Percentiles rank a stretch among this genome's conserved stretches.
Conservation (phyloP, 2,113 vertebrate genomes). For the Sylvietta virens region DNA sequence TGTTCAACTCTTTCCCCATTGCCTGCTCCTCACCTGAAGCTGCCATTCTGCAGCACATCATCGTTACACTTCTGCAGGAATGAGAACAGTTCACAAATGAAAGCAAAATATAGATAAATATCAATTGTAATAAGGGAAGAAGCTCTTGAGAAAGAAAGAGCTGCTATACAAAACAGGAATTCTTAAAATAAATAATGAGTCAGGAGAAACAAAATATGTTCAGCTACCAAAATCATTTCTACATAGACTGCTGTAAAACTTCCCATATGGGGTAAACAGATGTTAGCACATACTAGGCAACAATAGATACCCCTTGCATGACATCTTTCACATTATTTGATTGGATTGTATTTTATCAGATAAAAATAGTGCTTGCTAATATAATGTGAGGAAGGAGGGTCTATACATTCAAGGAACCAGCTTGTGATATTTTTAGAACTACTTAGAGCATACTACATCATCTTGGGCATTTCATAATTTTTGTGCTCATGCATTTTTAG, state of each 20-base stretch:
- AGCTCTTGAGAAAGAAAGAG: not conserved
- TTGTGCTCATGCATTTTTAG: not conserved
- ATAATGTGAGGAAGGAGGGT: not conserved
- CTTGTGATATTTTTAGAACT: not conserved
- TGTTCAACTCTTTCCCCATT: not conserved
- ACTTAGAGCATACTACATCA: not conserved
- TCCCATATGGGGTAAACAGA: constrained; percentile 35
- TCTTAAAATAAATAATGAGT: constrained; percentile 30
- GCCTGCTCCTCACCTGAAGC: not conserved
- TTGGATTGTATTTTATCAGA: not conserved
- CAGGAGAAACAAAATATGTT: constrained; percentile 41
- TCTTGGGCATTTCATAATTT: not conserved
- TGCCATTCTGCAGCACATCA: not conserved
- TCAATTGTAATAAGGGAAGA: not conserved
- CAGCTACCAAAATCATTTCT: not conserved
- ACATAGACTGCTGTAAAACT: not conserved
- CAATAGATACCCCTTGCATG: not conserved
- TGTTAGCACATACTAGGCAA: not conserved
- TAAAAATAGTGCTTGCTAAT: constrained; percentile 7
- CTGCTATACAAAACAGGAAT: not conserved
- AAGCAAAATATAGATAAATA: not conserved
- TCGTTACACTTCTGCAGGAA: not conserved
- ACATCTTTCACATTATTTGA: not conserved
- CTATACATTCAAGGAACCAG: not conserved
- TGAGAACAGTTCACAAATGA: not conserved